A percentile compares a stretch with the other conserved stretches of the same genome.
phyloP scores from a whole-genome alignment of 2,113 vertebrate genomes.

The Eublepharis macularius region DNA sequence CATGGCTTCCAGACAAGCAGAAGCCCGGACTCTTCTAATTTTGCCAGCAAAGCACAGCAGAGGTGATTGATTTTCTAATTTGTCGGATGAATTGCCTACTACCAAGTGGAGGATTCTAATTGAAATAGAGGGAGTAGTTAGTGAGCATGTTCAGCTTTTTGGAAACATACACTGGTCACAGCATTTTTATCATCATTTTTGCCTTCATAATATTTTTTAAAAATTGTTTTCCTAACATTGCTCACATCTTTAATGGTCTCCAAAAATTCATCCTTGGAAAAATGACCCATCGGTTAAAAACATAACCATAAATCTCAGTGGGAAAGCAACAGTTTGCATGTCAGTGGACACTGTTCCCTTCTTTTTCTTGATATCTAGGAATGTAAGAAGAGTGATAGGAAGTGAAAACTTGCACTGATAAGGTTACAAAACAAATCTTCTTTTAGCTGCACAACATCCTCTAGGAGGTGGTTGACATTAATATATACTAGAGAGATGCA shows the following conservation, averaged over 20 bases:
- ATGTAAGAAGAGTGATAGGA: neutral
- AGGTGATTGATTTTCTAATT: too few relatives aligned
- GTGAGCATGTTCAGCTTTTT: constrained; percentile 33
- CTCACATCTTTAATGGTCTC: constrained; percentile 39
- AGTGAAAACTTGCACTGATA: constrained; percentile 6
- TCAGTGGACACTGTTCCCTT: neutral
- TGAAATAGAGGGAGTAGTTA: constrained; percentile 22
- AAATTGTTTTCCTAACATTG: constrained; percentile 26
- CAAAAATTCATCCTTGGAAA: constrained; percentile 61
- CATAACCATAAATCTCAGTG: constrained; percentile 40
- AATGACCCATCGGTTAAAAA: constrained; percentile 62
- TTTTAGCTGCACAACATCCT: neutral
- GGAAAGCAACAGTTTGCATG: constrained; percentile 16
- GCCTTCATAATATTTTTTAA: constrained; percentile 39
- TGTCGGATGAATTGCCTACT: neutral
- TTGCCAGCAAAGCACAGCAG: neutral
- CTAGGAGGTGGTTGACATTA: neutral
- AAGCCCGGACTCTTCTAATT: neutral
- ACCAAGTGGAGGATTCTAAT: neutral
- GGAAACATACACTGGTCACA: constrained; percentile 49
- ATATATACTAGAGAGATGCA: neutral
- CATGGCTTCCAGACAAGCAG: neutral
- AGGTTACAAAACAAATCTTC: constrained; percentile 7
- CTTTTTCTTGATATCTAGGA: neutral
- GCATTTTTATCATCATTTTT: constrained; percentile 51